A percentile compares a stretch with the other conserved stretches of the same genome.
phyloP scores from a whole-genome alignment of 2,888 invertebrate species.

The Nemurella pictetii region DNA sequence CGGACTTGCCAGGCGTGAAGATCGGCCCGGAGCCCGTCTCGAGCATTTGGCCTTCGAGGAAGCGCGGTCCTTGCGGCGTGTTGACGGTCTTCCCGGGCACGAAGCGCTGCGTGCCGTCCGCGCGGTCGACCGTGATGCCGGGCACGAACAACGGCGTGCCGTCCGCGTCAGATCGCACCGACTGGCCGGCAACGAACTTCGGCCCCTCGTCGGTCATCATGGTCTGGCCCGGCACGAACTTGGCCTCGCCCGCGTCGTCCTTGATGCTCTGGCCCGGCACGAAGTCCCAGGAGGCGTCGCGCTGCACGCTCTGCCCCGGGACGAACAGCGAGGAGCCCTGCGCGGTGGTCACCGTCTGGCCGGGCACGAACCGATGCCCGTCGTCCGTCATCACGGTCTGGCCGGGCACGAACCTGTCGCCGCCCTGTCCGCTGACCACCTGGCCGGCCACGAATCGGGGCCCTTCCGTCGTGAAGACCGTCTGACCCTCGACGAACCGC shows the following conservation, averaged over 20 bases:
- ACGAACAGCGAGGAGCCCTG: conserved; percentile 62
- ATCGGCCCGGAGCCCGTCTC: conserved; percentile 59
- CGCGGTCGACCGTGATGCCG: conserved; percentile 58
- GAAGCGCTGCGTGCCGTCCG: conserved; percentile 56
- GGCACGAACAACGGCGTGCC: conserved; percentile 61
- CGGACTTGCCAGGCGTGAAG: conserved; percentile 65
- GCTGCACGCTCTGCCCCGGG: conserved; percentile 64
- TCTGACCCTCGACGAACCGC: conserved; percentile 65
- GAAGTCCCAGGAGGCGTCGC: conserved; percentile 61
- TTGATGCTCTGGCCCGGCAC: conserved; percentile 65
- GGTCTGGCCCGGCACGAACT: conserved; percentile 67
- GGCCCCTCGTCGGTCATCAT: conserved; percentile 64
- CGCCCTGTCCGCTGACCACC: conserved; percentile 49
- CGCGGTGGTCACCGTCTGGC: conserved; percentile 56
- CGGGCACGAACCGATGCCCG: conserved; percentile 65
- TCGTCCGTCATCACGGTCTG: conserved; percentile 63
- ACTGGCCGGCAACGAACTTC: conserved; percentile 68
- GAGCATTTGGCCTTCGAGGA: conserved; percentile 68
- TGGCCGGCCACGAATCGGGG: conserved; percentile 68
- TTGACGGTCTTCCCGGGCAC: conserved; percentile 65
- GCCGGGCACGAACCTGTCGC: conserved; percentile 63
- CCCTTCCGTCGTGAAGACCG: conserved; percentile 64
- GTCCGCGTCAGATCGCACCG: conserved; percentile 56
- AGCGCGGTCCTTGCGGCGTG: conserved; percentile 65
- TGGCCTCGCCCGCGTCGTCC: conserved; percentile 59